Evolutionary conservation across 2,113 vertebrate genomes (phyloP).

Genomic region (Daboia siamensis): DNA sequence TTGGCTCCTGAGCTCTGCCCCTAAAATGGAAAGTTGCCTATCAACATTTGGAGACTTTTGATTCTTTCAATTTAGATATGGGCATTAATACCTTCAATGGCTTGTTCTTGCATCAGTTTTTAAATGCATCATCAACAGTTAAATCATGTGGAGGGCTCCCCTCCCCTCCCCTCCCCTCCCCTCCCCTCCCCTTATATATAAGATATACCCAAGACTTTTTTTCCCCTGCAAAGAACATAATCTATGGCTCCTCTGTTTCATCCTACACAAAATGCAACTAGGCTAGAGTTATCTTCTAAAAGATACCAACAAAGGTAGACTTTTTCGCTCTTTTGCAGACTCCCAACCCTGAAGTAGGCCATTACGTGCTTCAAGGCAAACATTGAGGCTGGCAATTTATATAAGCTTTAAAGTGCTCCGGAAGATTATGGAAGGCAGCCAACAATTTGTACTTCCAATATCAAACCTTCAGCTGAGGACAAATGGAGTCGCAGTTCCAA

Average conservation of each 20-base stretch:
- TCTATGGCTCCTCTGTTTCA: background rate
- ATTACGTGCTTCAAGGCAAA: background rate
- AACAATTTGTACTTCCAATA: fast-evolving
- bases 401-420: background rate
- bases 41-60: background rate
- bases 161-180: no score
- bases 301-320: background rate
- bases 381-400: background rate
- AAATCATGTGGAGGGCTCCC: background rate
- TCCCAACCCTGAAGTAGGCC: background rate
- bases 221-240: fast-evolving
- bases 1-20: background rate
- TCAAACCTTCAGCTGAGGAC: background rate
- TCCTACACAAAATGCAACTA: background rate
- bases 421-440: slow-evolving; percentile 1
- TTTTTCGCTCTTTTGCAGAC: background rate
- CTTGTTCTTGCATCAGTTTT: background rate
- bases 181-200: background rate
- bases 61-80: background rate
- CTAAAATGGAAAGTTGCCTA: background rate
- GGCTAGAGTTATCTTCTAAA: background rate
- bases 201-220: background rate
- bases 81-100: background rate
- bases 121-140: background rate
- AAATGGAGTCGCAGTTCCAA: background rate